These are phyloP conservation scores for Electrophaes corylata DNA, from an alignment of 2,888 invertebrate genomes.

Conservation along the genomic window DNA sequence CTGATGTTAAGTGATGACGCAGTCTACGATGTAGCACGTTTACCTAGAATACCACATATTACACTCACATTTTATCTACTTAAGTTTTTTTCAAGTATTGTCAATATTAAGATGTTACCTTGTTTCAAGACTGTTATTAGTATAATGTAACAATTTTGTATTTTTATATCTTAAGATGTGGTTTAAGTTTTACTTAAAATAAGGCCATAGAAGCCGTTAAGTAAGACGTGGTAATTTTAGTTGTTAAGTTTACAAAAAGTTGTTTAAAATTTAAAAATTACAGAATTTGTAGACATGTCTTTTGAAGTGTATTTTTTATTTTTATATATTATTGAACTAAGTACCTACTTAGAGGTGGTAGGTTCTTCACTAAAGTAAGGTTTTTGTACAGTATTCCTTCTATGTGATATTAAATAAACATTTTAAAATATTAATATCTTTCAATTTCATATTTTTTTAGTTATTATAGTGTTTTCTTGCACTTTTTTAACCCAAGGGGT, in stretches of 20 bases:
- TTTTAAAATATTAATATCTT: neutral
- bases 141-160: neutral
- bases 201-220: neutral
- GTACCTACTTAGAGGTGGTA: neutral
- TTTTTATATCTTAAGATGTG: neutral
- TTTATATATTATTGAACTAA: neutral
- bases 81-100: too few relatives aligned
- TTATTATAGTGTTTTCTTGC: too few relatives aligned
- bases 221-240: neutral
- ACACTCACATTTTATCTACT: too few relatives aligned
- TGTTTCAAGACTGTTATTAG: neutral
- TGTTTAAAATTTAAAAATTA: too few relatives aligned
- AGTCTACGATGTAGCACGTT: too few relatives aligned
- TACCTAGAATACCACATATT: too few relatives aligned
- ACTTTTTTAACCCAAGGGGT: too few relatives aligned
- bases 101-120: neutral
- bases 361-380: neutral
- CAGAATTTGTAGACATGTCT: too few relatives aligned
- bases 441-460: too few relatives aligned
- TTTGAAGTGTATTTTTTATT: too few relatives aligned
- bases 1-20: too few relatives aligned
- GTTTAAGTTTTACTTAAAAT: neutral
- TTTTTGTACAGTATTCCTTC: neutral
- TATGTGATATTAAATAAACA: neutral
- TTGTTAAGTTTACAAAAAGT: too few relatives aligned